Percentiles rank a stretch among this genome's conserved stretches.
These are phyloP conservation scores for Camponotus fellah DNA, from an alignment of 2,888 invertebrate genomes.

Conservation along the genomic window DNA sequence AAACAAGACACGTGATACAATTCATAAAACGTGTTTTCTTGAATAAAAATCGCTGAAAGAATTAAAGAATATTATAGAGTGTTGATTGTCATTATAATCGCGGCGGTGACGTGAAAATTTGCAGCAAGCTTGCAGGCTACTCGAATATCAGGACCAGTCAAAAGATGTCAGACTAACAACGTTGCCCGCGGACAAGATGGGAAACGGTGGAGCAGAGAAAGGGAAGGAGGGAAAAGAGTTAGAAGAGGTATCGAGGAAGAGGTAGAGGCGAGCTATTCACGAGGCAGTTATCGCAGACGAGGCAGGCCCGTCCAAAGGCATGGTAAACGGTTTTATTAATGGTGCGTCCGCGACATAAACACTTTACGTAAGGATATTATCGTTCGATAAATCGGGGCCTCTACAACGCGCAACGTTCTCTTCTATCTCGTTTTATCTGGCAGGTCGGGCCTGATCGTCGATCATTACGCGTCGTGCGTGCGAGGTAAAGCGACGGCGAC, in stretches of 20 bases:
- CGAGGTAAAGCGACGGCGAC: constrained; percentile 38
- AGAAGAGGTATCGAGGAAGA: constrained; percentile 27
- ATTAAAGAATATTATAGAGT: not conserved
- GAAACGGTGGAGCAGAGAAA: not conserved
- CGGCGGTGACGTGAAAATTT: not conserved
- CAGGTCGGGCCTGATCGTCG: constrained; percentile 74
- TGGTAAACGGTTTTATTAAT: constrained; percentile 81
- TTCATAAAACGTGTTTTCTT: not conserved
- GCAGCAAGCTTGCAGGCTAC: constrained; percentile 9
- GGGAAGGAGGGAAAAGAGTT: not conserved
- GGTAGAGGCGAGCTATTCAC: constrained; percentile 51
- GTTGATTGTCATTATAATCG: not conserved
- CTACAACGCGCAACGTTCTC: constrained; percentile 70
- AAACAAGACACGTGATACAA: constrained; percentile 5
- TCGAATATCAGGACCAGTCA: constrained; percentile 17
- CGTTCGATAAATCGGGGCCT: constrained; percentile 82
- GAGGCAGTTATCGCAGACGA: constrained; percentile 71
- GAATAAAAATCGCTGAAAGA: not conserved
- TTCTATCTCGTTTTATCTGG: constrained; percentile 61
- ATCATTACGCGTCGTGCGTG: constrained; percentile 71
- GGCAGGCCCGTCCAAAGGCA: constrained; percentile 75
- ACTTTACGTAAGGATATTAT: constrained; percentile 84
- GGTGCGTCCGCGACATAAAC: constrained; percentile 80
- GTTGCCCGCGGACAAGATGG: not conserved
- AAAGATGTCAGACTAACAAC: constrained; percentile 42